Base-by-base conservation (phyloP, 2,113 vertebrate genomes). In the Panthera leo region DNA sequence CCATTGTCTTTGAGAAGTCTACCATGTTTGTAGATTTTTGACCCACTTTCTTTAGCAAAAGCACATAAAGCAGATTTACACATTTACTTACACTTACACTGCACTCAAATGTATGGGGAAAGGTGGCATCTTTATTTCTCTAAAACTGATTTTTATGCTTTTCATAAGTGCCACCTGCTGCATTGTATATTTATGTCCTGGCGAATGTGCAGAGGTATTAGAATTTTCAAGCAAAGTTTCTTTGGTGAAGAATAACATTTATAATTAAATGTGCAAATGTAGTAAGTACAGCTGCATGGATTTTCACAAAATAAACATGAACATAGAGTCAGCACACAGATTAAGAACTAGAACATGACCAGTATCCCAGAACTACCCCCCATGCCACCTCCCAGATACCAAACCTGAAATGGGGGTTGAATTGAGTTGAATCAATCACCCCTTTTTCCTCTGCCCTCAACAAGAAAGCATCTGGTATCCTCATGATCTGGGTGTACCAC, bases 31-130 rank as follows among this genome's bases (percentile, higher is more conserved):
- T 15, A 18, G 82, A 31, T 61, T 87, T 96, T 83, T 68, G 23
- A 71, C 36, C 79, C 23, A 63, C 14, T 83, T 95, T 94, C 84
- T 31, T 89, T 63, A 89, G 75, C 27, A 86, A 95, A 94, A 85
- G n/a, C 45, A 61, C 10, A 39, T 87, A 13, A 87, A 65, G 45
- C 65, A 21, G 82, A 78, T 7, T 39, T 21, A 34, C 21, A 68
- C 15, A 7, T 78, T 83, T 80, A 70, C 11, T 58, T 48, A 61
- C 42, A 70, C 8, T 65, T 48, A 61, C 51, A 45, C 39, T 76
- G 58, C 10, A 42, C 16, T 97, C 29, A 31, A 39, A 21, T 27
- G 0, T 51, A 12, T 71, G 3, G 58, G 75, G 11, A 70, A 95
- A 61, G 2, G 5, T 4, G 12, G 6, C 10, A 67, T 85, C 23